A percentile compares a stretch with the other conserved stretches of the same genome.
phyloP scores from a whole-genome alignment of 2,888 invertebrate genomes.

The Listrodromus nycthemerus region DNA sequence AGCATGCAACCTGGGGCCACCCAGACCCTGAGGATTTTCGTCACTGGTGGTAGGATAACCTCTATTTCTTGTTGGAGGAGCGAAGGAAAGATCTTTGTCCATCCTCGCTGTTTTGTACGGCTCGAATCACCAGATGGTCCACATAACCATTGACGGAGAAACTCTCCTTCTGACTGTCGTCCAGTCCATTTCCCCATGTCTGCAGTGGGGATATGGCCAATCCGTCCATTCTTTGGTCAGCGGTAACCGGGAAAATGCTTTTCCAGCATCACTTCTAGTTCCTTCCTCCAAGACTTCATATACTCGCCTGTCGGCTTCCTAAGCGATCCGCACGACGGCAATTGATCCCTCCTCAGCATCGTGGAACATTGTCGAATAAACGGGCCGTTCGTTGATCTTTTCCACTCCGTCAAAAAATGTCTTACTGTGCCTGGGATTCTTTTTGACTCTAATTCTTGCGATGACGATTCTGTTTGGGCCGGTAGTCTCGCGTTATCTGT shows the following conservation, averaged over 20 bases:
- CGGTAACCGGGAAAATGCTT: slow-evolving; percentile 33
- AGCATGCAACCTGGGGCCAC: slow-evolving; percentile 55
- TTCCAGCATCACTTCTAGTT: not conserved
- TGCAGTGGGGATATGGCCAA: slow-evolving; percentile 4
- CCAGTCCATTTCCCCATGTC: slow-evolving; percentile 27
- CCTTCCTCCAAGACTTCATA: slow-evolving; percentile 14
- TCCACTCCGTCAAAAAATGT: slow-evolving; percentile 34
- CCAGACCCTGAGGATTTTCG: slow-evolving; percentile 42
- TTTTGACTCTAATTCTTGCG: slow-evolving; percentile 47
- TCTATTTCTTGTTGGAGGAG: slow-evolving; percentile 16
- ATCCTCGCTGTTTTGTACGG: slow-evolving; percentile 21
- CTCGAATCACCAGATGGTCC: slow-evolving; percentile 26
- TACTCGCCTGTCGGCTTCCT: slow-evolving; percentile 28
- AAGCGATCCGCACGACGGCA: not conserved
- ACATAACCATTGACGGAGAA: not conserved
- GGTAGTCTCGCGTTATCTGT: slow-evolving; percentile 56
- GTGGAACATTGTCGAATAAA: slow-evolving; percentile 47
- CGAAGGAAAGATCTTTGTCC: slow-evolving; percentile 40
- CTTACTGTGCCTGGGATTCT: slow-evolving; percentile 50
- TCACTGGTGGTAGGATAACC: slow-evolving; percentile 16
- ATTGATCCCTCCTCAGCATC: slow-evolving; percentile 8
- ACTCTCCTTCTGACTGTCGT: not conserved
- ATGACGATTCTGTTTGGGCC: slow-evolving; percentile 45
- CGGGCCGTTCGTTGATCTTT: slow-evolving; percentile 38
- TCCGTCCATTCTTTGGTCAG: not conserved